These are phyloP conservation scores for Pollenia amentaria DNA, from an alignment of 2,888 invertebrate species.

Conservation along the genomic window DNA sequence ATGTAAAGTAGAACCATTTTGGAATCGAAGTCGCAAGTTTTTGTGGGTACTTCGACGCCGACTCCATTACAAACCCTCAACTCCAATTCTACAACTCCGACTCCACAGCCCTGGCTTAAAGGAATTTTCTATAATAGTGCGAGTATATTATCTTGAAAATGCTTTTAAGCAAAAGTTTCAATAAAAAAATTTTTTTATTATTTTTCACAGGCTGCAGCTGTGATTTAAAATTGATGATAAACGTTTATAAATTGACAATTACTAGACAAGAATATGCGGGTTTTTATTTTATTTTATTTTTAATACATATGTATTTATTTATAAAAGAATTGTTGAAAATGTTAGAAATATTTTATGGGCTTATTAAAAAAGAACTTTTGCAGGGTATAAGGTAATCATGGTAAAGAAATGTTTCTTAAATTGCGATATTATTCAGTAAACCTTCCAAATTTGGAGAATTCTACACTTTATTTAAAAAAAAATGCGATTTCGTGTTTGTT, in stretches of 20 bases:
- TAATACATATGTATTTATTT: constrained; percentile 31
- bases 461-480: too few species aligned
- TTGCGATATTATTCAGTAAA: too few species aligned
- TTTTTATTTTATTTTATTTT: constrained; percentile 12
- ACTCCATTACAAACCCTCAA: too few species aligned
- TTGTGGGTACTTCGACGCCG: too few species aligned
- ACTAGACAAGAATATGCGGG: constrained; percentile 38
- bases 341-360: constrained; percentile 15
- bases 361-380: not conserved
- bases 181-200: constrained; percentile 23
- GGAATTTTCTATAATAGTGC: too few species aligned
- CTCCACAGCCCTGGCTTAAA: too few species aligned
- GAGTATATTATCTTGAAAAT: constrained; percentile 50
- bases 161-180: constrained; percentile 53
- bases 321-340: constrained; percentile 29
- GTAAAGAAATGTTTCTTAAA: not conserved
- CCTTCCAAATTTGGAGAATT: too few species aligned
- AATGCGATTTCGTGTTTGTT: too few species aligned
- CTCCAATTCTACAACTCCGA: too few species aligned
- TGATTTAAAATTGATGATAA: constrained; percentile 59
- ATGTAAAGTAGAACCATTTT: too few species aligned
- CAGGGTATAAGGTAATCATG: not conserved
- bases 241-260: constrained; percentile 47
- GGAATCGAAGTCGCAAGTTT: too few species aligned
- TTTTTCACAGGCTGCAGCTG: constrained; percentile 59